Evolutionary conservation across 2,888 invertebrate genomes (phyloP).

Genomic region (Eueremaeus valkanovi): DNA sequence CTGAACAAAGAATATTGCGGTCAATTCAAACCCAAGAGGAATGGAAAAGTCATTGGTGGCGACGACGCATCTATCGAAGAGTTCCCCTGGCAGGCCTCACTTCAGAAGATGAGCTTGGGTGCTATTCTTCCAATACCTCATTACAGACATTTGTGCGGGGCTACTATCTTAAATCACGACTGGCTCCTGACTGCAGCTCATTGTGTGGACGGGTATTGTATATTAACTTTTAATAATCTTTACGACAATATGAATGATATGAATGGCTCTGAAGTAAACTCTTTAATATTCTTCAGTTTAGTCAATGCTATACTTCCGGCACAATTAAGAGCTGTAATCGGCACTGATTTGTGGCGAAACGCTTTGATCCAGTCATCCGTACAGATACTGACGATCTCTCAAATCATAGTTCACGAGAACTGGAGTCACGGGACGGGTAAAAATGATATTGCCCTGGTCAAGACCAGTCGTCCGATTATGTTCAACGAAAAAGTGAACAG

Average conservation of each 20-base stretch:
- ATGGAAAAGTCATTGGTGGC: constrained; percentile 34
- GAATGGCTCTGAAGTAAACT: too few relatives aligned
- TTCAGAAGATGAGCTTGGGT: constrained; percentile 30
- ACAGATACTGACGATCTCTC: constrained; percentile 20
- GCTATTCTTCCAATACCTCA: constrained; percentile 35
- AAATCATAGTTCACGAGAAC: constrained; percentile 36
- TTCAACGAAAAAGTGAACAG: constrained; percentile 35
- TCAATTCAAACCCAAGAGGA: neutral
- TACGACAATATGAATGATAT: too few relatives aligned
- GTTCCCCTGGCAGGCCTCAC: constrained; percentile 39
- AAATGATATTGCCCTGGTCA: constrained; percentile 39
- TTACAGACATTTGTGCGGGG: constrained; percentile 38
- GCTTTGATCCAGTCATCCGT: constrained; percentile 31
- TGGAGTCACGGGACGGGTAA: constrained; percentile 17
- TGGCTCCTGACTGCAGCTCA: constrained; percentile 40
- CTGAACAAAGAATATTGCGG: constrained; percentile 8
- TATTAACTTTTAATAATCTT: neutral
- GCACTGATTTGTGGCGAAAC: constrained; percentile 38
- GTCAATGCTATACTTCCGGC: constrained; percentile 25
- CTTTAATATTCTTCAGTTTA: neutral
- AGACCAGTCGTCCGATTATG: constrained; percentile 31
- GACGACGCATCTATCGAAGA: constrained; percentile 37
- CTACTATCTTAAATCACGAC: constrained; percentile 36
- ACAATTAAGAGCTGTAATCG: constrained; percentile 37
- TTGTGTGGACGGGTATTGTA: constrained; percentile 37